These are phyloP conservation scores for Vulpes ferrilata DNA, from an alignment of 2,113 vertebrate genomes.

Conservation along the genomic window DNA sequence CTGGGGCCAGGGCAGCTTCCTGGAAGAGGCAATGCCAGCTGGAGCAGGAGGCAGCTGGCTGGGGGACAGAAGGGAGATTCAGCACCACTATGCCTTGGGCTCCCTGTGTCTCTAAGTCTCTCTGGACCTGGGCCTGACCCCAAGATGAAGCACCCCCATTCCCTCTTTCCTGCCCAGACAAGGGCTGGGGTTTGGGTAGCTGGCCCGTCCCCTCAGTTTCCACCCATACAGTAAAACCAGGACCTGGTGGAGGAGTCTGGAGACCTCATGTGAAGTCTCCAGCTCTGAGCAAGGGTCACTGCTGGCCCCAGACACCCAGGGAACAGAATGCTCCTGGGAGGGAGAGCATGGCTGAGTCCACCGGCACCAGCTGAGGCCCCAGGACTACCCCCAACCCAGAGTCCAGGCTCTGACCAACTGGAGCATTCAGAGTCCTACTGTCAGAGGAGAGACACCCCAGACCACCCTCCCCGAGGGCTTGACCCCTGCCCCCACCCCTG, in stretches of 20 bases:
- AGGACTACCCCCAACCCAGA: no score
- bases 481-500: no score
- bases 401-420: neutral
- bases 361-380: neutral
- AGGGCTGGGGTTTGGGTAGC: neutral
- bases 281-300: accelerated
- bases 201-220: neutral
- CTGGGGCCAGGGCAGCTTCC: neutral
- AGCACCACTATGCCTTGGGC: neutral
- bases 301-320: neutral
- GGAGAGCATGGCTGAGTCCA: neutral
- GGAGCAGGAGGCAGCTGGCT: neutral
- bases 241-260: neutral
- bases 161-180: neutral
- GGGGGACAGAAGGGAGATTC: neutral
- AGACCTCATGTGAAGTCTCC: neutral
- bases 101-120: neutral
- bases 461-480: neutral
- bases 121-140: neutral
- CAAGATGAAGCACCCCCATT: neutral
- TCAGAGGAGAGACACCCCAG: neutral
- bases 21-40: neutral
- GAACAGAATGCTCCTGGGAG: neutral
- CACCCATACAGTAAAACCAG: neutral
- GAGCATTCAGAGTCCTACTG: neutral